Evolutionary conservation across 2,797 vertebrate species (phyloP).

Genomic region (Ptychadena robeensis): DNA sequence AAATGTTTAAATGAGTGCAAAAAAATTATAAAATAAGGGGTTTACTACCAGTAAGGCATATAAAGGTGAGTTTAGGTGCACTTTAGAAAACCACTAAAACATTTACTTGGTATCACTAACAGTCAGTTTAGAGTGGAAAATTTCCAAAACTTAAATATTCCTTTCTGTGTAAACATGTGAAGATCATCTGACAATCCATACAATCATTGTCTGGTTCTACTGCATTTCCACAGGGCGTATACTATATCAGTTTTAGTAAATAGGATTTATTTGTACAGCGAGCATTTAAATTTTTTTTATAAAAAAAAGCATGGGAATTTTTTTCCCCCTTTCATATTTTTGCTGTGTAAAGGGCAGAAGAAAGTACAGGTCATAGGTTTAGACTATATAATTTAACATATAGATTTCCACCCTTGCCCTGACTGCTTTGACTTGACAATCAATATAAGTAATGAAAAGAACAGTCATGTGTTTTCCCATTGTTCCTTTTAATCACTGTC

Average conservation of each 20-base stretch:
- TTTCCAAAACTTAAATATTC: no score
- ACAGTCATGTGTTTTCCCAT: constrained; percentile 9
- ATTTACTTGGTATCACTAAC: no score
- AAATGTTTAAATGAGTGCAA: no score
- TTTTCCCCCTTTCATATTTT: not conserved
- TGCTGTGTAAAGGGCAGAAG: not conserved
- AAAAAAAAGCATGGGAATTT: not conserved
- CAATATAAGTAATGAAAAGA: constrained; percentile 26
- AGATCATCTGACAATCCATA: not conserved
- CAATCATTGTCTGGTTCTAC: not conserved
- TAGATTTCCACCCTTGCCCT: constrained; percentile 9
- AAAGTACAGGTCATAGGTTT: not conserved
- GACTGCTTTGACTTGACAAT: constrained; percentile 16
- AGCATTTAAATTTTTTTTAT: not conserved
- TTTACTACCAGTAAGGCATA: no score
- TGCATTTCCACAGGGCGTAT: not conserved
- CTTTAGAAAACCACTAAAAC: no score
- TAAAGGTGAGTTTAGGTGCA: no score
- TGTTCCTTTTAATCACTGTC: constrained; percentile 35
- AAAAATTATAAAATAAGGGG: no score
- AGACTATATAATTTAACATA: constrained; percentile 8
- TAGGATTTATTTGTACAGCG: no score
- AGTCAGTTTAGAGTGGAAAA: no score
- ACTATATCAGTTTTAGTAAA: no score
- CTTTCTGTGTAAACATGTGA: no score